These are phyloP conservation scores for Drosophila greeni DNA, from an alignment of 2,888 invertebrate species.

Conservation along the genomic window DNA sequence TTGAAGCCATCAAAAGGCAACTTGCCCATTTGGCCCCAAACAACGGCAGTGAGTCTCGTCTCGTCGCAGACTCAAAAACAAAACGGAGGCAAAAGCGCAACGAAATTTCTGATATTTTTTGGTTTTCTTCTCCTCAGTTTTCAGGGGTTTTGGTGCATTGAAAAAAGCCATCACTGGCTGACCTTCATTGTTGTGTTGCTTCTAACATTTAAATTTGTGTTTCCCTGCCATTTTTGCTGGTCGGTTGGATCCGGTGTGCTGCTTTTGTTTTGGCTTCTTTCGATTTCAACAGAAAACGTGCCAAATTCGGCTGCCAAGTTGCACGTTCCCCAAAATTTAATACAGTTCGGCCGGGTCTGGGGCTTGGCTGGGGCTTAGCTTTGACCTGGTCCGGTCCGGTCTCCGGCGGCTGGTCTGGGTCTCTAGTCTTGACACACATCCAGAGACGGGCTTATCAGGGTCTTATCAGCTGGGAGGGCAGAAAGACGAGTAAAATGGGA, in stretches of 20 bases:
- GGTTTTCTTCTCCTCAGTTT: slow-evolving; percentile 1
- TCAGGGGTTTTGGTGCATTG: slow-evolving; percentile 23
- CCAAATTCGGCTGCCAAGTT: slow-evolving; percentile 51
- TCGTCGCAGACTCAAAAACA: slow-evolving; percentile 17
- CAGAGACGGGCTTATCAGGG: slow-evolving; percentile 24
- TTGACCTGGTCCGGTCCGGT: slow-evolving; percentile 35
- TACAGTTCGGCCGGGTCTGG: slow-evolving; percentile 52
- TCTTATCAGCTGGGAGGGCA: slow-evolving; percentile 27
- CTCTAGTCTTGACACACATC: slow-evolving; percentile 40
- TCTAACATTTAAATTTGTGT: slow-evolving; percentile 67
- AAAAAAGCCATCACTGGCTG: slow-evolving; percentile 53
- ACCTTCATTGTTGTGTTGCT: slow-evolving; percentile 65
- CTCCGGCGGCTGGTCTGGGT: slow-evolving; percentile 13
- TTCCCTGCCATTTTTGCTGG: slow-evolving; percentile 33
- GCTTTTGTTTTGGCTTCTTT: slow-evolving; percentile 36
- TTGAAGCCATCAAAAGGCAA: slow-evolving; percentile 66
- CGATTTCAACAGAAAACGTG: slow-evolving; percentile 73
- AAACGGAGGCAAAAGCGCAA: slow-evolving; percentile 34
- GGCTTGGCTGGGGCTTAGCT: slow-evolving; percentile 33
- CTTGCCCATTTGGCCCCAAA: slow-evolving; percentile 50
- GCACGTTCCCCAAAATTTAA: slow-evolving; percentile 64
- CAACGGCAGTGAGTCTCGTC: slow-evolving; percentile 17
- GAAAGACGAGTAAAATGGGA: neutral
- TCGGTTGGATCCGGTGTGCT: slow-evolving; percentile 27
- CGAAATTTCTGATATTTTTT: slow-evolving; percentile 23